Conservation (phyloP, 2,797 vertebrate genomes). For the Phalanger gymnotis region DNA sequence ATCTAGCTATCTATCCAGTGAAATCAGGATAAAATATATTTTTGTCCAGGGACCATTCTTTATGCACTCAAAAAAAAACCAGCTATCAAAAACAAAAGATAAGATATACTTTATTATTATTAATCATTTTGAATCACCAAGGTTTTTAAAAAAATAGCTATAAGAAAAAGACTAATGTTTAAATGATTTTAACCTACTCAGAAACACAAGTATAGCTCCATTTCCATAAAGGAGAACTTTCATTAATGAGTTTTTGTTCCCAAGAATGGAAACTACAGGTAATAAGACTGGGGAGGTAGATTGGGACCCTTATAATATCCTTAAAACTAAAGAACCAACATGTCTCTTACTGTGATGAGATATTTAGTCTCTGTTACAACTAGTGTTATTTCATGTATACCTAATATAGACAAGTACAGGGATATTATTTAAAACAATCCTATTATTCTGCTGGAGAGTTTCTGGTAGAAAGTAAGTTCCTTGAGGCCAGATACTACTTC, state of each 20-base stretch:
- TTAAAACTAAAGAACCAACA: not conserved
- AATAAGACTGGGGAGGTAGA: not conserved
- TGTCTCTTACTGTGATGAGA: no score
- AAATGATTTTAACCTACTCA: not conserved
- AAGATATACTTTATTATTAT: not conserved
- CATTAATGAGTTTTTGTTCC: not conserved
- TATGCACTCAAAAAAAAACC: not conserved
- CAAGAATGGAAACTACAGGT: not conserved
- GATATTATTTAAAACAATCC: no score
- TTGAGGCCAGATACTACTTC: no score
- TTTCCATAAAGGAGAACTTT: not conserved
- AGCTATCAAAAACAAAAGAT: not conserved
- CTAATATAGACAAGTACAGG: no score
- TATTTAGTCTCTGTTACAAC: no score
- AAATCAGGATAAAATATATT: not conserved
- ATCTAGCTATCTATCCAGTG: not conserved
- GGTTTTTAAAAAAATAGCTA: no score
- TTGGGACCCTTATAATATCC: not conserved
- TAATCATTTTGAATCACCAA: not conserved
- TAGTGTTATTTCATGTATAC: no score
- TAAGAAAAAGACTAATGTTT: not conserved
- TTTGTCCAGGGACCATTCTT: not conserved
- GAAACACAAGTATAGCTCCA: not conserved
- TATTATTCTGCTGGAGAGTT: no score
- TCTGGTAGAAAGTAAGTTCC: no score